Evolutionary conservation across 2,888 invertebrate species (phyloP), one percentile per base, ranked within the genome.

Genomic region (Drosophila meridionalis): DNA sequence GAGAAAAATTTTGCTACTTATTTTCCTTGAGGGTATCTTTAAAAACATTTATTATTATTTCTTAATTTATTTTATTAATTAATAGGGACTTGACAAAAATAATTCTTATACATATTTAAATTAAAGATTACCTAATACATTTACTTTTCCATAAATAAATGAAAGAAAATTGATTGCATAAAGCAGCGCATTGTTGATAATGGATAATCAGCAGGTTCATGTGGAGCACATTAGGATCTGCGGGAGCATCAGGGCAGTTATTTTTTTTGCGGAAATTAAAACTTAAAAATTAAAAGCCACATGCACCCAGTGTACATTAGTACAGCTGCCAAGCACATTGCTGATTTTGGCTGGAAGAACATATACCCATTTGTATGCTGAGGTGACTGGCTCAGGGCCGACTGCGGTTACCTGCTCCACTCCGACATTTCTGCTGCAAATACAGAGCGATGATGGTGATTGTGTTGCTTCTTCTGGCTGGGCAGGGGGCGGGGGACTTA

Each of bases 231-330:
- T 26, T 28, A 28, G 38, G 12, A 28, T 6, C 36, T 53, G 12
- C 28, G 12, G 12, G n/a, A 71, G 47, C 52, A 34, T 62, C 45
- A 20, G 14, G 40, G 34, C 32, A 30, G 40, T 34, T 32, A 12
- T 14, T 47, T 28, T 45, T 61, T 45, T 38, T 20, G n/a, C 32
- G 71, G 48, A 36, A 66, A 76, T 65, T 73, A 59, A 62, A 75
- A 70, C 70, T 60, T 57, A 73, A 59, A 62, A 75, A 70, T 68
- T 60, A 59, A 73, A 79, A 69, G 68, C 65, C 56, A 62, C 59
- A 60, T 61, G 42, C 61, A 62, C 53, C 61, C 52, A 40, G 60
- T 62, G 55, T 58, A 55, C 69, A 78, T 61, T 53, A 43, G 57
- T 60, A 61, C 66, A 55, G 73, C 65, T 74, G 67, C 40, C 62